phyloP scores from a whole-genome alignment of 1,140 invertebrate genomes.

The Nymphalis io region DNA sequence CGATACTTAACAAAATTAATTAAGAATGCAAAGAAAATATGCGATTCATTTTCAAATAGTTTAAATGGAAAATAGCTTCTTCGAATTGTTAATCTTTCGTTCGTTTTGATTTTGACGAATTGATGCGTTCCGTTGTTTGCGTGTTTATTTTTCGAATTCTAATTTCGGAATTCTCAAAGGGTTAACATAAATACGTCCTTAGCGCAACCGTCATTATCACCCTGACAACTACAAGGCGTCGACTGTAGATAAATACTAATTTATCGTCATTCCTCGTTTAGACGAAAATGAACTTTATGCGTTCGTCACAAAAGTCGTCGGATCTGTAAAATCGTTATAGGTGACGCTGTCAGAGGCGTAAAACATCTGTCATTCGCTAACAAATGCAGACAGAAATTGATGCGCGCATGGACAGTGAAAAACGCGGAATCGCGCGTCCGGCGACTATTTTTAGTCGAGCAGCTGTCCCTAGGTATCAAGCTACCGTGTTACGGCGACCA shows the following conservation, averaged over 20 bases:
- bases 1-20: background rate
- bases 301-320: conserved; percentile 35
- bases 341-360: conserved; percentile 64
- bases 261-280: conserved; percentile 7
- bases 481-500: conserved; percentile 49
- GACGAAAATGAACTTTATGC: conserved; percentile 40
- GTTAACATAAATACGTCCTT: conserved; percentile 68
- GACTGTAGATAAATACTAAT: conserved; percentile 40
- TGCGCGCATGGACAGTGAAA: conserved; percentile 76
- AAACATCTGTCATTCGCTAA: conserved; percentile 78
- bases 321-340: conserved; percentile 31
- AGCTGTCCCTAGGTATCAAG: conserved; percentile 69
- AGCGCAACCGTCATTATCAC: conserved; percentile 64
- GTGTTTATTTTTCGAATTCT: conserved; percentile 55
- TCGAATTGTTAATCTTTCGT: background rate
- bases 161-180: conserved; percentile 63
- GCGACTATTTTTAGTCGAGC: conserved; percentile 65
- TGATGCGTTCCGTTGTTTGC: conserved; percentile 21
- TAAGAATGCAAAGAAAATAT: no score
- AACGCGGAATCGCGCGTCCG: conserved; percentile 75
- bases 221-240: conserved; percentile 65
- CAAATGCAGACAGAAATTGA: conserved; percentile 77
- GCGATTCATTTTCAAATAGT: no score
- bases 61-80: background rate
- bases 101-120: conserved; percentile 15